Evolutionary conservation across 2,113 vertebrate genomes (phyloP).

Genomic region (Vidua macroura): DNA sequence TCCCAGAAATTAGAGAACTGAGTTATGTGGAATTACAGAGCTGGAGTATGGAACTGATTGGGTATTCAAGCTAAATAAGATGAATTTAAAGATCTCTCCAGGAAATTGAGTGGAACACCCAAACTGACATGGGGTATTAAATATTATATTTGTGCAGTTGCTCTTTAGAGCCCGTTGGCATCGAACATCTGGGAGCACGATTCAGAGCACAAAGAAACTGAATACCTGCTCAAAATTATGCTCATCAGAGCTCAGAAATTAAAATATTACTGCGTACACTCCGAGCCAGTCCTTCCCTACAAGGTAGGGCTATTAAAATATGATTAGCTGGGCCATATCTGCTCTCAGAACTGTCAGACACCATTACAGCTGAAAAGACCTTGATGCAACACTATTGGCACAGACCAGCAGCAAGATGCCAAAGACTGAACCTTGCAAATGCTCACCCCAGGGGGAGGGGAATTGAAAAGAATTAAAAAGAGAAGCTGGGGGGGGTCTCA

Average conservation of each 20-base stretch:
- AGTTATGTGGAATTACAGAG: constrained; percentile 68
- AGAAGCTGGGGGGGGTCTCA: neutral
- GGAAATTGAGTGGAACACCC: constrained; percentile 85
- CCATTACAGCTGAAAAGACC: constrained; percentile 71
- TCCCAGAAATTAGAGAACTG: constrained; percentile 76
- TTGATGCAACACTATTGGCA: constrained; percentile 59
- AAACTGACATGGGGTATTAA: constrained; percentile 79
- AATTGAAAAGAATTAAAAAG: neutral
- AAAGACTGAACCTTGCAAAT: constrained; percentile 7
- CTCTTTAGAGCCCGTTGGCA: constrained; percentile 65
- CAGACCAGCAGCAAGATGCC: constrained; percentile 43
- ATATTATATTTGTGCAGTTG: constrained; percentile 66
- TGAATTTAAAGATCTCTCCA: constrained; percentile 76
- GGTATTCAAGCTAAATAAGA: constrained; percentile 69
- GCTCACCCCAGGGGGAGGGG: neutral
- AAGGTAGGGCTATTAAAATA: constrained; percentile 77
- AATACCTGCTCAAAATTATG: constrained; percentile 72
- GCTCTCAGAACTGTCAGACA: constrained; percentile 77
- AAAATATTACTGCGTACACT: constrained; percentile 66
- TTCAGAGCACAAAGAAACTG: constrained; percentile 68
- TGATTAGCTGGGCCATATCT: constrained; percentile 73
- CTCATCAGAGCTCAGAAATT: constrained; percentile 78
- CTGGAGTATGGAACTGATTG: constrained; percentile 71
- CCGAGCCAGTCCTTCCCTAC: constrained; percentile 50
- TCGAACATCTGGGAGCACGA: constrained; percentile 72